Percentiles rank a stretch among this genome's conserved stretches.
These are phyloP conservation scores for Centrocercus urophasianus DNA, from an alignment of 2,113 vertebrate genomes.

Conservation along the genomic window DNA sequence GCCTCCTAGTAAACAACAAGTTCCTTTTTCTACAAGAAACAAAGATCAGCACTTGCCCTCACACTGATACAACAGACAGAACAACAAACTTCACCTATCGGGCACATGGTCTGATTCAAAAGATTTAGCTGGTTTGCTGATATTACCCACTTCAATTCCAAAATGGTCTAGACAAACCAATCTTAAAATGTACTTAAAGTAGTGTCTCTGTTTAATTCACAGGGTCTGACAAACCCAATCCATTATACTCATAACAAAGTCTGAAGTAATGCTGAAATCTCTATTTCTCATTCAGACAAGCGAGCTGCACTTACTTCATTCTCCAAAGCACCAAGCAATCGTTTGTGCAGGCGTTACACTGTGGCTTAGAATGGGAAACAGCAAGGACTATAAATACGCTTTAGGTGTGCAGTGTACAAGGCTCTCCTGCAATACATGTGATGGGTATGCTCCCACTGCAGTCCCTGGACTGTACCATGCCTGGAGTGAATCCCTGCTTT, in stretches of 20 bases:
- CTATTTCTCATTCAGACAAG: not conserved
- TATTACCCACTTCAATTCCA: not conserved
- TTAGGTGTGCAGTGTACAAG: not conserved
- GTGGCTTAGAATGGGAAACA: not conserved
- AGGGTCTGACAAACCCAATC: not conserved
- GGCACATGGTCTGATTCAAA: not conserved
- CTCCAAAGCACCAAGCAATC: not conserved
- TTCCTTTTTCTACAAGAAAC: not conserved
- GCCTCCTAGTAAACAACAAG: slow-evolving; percentile 50
- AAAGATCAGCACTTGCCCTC: not conserved
- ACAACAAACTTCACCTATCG: slow-evolving; percentile 1
- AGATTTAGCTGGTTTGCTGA: slow-evolving; percentile 17
- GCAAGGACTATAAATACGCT: not conserved
- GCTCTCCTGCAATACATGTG: not conserved
- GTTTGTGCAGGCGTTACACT: not conserved
- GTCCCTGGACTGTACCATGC: not conserved
- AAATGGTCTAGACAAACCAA: not conserved
- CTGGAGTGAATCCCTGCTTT: not conserved
- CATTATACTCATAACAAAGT: not conserved
- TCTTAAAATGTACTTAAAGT: not conserved
- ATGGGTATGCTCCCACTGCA: not conserved
- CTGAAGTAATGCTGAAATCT: not conserved
- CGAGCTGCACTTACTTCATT: not conserved
- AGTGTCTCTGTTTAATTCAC: not conserved
- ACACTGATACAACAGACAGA: slow-evolving; percentile 3